A percentile compares a stretch with the other conserved stretches of the same genome.
These are phyloP conservation scores for Sesamia nonagrioides DNA, from an alignment of 1,140 invertebrate species.

Conservation along the genomic window DNA sequence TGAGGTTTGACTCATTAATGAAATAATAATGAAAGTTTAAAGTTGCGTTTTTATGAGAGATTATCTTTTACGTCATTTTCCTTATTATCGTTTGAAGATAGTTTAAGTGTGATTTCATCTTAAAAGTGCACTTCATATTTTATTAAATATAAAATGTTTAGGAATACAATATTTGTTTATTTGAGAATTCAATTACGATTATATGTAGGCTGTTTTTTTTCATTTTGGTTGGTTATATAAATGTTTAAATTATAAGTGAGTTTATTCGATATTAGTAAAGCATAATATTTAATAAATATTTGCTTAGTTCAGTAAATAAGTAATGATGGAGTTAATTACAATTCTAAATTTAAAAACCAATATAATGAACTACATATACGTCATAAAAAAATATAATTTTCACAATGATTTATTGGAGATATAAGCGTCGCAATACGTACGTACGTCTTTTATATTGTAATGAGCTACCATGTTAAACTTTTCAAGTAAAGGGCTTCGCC, in stretches of 20 bases:
- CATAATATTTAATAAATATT: too few relatives aligned
- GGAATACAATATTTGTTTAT: background rate
- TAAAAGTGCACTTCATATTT: background rate
- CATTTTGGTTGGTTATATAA: background rate
- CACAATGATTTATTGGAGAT: too few relatives aligned
- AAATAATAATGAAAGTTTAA: constrained; percentile 18
- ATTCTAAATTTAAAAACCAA: too few relatives aligned
- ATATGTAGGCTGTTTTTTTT: background rate
- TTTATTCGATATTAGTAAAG: too few relatives aligned
- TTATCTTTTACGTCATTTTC: background rate
- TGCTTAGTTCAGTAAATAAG: too few relatives aligned
- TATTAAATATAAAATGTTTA: background rate
- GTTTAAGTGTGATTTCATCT: background rate
- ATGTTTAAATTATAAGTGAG: too few relatives aligned
- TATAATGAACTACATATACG: too few relatives aligned
- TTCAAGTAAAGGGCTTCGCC: background rate
- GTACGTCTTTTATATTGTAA: too few relatives aligned
- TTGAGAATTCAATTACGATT: background rate
- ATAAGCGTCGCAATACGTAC: too few relatives aligned
- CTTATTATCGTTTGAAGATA: background rate
- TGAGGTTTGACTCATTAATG: constrained; percentile 3
- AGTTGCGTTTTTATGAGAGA: background rate
- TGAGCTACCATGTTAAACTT: background rate
- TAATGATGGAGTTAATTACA: too few relatives aligned
- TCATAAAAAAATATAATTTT: too few relatives aligned